Base-by-base conservation (phyloP, 1,140 invertebrate genomes). In the Euglossa dilemma region DNA sequence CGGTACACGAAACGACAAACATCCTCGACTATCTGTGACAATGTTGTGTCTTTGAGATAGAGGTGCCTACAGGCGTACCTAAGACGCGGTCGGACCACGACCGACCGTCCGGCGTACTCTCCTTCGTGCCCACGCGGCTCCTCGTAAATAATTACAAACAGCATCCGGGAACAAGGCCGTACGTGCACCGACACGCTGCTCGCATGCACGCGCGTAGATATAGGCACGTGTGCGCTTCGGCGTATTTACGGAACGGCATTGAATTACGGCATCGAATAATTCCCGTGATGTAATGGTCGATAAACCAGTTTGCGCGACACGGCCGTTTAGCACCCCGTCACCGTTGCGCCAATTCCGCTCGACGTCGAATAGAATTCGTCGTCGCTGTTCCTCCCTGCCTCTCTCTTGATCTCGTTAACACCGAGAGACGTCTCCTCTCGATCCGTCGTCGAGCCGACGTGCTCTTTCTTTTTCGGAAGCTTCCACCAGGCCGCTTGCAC, bases 131-230 rank as follows among this genome's bases (percentile, higher is more conserved):
- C 72, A 80, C 57, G 72, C 75, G 77, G 63, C 77, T 87, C 66
- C 83, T 88, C 87, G 86, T 88, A 88, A 88, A 88, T 88, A 88
- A 88, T 88, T 88, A 83, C 64, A 59, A 61, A 84, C 76, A 79
- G 72, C 81, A 77, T 87, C 85, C 82, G 82, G 73, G 81, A 87
- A 87, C 76, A 77, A 78, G 72, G 47, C 72, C 61, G 76, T 61
- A 63, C 67, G 74, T 23, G 57, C 50, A 67, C 72, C 36, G 61
- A 20, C 28, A 45, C 73, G 80, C 45, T 73, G 70, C 63, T 69
- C 69, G 28, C 12, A 57, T 76, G 74, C 72, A 61, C 67, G 45
- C 69, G 28, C 25, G 47, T 75, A 57, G 71, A 67, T 56, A 52
- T 18, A 47, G 23, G 57, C 36, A 77, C 50, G 57, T 63, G 61